Percentiles rank a stretch among this genome's conserved stretches.
phyloP scores from a whole-genome alignment of 1,140 invertebrate species.

The Lepidostoma basale region DNA sequence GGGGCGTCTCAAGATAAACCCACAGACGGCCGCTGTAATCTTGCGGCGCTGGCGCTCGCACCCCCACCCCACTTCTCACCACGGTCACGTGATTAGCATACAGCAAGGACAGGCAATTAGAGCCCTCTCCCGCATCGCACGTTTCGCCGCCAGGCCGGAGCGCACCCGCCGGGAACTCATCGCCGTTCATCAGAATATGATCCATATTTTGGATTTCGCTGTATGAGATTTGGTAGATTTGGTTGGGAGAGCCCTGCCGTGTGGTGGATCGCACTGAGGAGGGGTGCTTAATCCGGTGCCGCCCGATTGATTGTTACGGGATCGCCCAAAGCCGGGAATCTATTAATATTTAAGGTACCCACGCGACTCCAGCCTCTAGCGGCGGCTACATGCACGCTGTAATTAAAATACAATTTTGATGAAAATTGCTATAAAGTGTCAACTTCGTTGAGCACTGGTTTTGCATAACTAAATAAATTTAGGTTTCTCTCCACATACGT shows the following conservation, averaged over 20 bases:
- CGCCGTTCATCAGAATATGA: too few relatives aligned
- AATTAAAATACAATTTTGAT: conserved; percentile 9
- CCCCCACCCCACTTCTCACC: neutral
- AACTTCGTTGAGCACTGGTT: neutral
- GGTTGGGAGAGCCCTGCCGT: too few relatives aligned
- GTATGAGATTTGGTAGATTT: too few relatives aligned
- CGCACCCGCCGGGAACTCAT: too few relatives aligned
- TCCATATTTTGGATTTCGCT: too few relatives aligned
- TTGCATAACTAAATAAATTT: too few relatives aligned
- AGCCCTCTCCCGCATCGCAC: too few relatives aligned
- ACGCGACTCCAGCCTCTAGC: neutral
- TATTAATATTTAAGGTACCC: conserved; percentile 12
- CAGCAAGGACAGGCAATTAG: conserved; percentile 22
- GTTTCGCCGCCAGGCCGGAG: too few relatives aligned
- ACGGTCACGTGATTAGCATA: conserved; percentile 24
- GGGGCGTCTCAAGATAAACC: conserved; percentile 16
- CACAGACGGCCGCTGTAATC: neutral
- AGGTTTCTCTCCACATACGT: too few relatives aligned
- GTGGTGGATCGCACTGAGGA: too few relatives aligned
- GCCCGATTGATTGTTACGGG: conserved; percentile 24
- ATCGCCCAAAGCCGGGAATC: conserved; percentile 11
- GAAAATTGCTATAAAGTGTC: neutral
- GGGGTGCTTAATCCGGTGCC: conserved; percentile 2
- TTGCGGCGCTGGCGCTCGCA: neutral
- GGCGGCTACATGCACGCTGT: neutral